Evolutionary conservation across 2,113 vertebrate genomes (phyloP).

Genomic region (Bungarus multicinctus): DNA sequence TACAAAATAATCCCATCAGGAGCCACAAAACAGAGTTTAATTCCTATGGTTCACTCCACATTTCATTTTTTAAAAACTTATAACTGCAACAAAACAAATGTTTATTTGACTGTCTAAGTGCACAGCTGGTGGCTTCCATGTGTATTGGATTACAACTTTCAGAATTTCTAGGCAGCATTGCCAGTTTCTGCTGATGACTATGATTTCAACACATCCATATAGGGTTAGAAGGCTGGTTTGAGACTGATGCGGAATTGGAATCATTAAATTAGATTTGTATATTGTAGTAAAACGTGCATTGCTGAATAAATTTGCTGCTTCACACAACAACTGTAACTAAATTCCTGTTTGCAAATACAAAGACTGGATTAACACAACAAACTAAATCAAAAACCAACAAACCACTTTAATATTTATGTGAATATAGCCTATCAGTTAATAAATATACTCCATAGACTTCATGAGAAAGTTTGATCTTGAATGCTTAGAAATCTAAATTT

Average conservation of each 20-base stretch:
- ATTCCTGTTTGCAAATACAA: not conserved
- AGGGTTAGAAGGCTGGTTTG: not conserved
- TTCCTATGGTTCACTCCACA: constrained; percentile 6
- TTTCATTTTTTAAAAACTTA: constrained; percentile 12
- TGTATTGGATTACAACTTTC: not conserved
- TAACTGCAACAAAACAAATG: not conserved
- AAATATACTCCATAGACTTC: not conserved
- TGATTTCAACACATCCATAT: not conserved
- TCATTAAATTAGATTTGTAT: not conserved
- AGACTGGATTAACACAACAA: not conserved
- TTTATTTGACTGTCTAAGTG: not conserved
- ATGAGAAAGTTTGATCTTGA: not conserved
- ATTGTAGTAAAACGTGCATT: not conserved
- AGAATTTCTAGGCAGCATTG: not conserved
- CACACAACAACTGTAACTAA: not conserved
- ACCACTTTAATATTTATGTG: not conserved
- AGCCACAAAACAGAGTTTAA: not conserved
- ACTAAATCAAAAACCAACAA: not conserved
- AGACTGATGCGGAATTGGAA: not conserved
- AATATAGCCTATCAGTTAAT: not conserved
- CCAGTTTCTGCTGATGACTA: not conserved
- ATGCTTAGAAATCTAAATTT: not conserved
- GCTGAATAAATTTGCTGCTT: not conserved
- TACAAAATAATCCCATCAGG: constrained; percentile 21
- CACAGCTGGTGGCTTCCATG: not conserved